Evolutionary conservation across 2,113 vertebrate genomes (phyloP), one percentile per base, ranked within the genome.

Genomic region (Sylvilagus bachmani): DNA sequence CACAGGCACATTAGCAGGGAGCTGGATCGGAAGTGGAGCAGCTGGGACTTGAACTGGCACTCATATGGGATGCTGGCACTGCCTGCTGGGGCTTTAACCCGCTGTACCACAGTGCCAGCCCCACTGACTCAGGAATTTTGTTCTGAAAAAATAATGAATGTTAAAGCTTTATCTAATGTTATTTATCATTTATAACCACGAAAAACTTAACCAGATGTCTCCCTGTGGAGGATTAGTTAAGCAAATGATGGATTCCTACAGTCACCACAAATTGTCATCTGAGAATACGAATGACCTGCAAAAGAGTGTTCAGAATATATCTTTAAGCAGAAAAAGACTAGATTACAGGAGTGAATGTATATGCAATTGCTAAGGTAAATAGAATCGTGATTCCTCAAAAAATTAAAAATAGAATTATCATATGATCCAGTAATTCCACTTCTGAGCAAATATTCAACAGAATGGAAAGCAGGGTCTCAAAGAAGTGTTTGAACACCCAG

Each of bases 141-240:
- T 36, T 62, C 16, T 64, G 29, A 86, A 25, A 74, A 74, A 81
- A 81, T 89, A 89, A 81, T 61, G 25, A 86, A 53, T 61, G 11
- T 58, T 78, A 82, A 86, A 94, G 5, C 16, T 82, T 75, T 94
- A 83, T 77, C 69, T 70, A 69, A 92, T 44, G 27, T 38, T 62
- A 5, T 61, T 91, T 90, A 66, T 78, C 24, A 70, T 29, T 93
- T 81, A 71, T 49, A 92, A 74, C 29, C 74, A 2, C 70, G 24
- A 81, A 89, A 86, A 86, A 10, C 67, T 90, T 61, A 62, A 77
- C 62, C 77, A 74, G 25, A 12, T 82, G 58, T 78, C 33, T n/a
- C 58, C 13, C 36, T 24, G 55, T 49, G 62, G 53, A 78, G 53
- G 53, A 90, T 74, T 82, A 79, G 55, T 58, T 91, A 86, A 81